Conservation (phyloP, 2,113 vertebrate species). For the Corapipo altera region DNA sequence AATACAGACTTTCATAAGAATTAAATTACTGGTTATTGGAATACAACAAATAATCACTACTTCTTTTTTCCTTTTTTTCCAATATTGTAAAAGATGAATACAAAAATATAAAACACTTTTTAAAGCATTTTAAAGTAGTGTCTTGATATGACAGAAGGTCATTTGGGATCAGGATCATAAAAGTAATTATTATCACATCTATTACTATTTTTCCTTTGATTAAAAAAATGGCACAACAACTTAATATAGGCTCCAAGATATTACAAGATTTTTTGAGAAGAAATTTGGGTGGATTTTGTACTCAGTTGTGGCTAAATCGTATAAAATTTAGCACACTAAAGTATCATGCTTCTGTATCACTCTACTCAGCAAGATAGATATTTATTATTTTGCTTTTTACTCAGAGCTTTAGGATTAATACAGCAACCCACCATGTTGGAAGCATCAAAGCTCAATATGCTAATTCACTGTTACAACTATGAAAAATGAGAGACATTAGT, state of each 20-base stretch:
- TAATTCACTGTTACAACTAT: background rate
- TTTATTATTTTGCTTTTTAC: background rate
- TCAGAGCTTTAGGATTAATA: background rate
- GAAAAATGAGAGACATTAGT: background rate
- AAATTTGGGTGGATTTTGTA: background rate
- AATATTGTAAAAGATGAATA: background rate
- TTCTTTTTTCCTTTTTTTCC: background rate
- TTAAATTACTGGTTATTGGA: background rate
- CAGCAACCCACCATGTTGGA: background rate
- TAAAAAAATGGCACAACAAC: background rate
- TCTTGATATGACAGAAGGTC: background rate
- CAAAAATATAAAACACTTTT: background rate
- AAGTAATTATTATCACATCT: background rate
- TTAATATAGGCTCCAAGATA: background rate
- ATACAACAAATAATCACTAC: background rate
- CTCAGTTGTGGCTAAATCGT: background rate
- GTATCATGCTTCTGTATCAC: background rate
- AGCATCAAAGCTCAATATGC: background rate
- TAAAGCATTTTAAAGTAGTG: background rate
- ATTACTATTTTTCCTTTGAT: background rate
- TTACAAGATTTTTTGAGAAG: background rate
- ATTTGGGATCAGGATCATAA: background rate
- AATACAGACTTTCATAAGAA: background rate
- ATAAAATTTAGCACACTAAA: background rate
- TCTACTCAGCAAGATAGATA: background rate